These are phyloP conservation scores for Plumapathes pennacea DNA, from an alignment of 92 coral and sea anemone genomes.

Conservation along the genomic window DNA sequence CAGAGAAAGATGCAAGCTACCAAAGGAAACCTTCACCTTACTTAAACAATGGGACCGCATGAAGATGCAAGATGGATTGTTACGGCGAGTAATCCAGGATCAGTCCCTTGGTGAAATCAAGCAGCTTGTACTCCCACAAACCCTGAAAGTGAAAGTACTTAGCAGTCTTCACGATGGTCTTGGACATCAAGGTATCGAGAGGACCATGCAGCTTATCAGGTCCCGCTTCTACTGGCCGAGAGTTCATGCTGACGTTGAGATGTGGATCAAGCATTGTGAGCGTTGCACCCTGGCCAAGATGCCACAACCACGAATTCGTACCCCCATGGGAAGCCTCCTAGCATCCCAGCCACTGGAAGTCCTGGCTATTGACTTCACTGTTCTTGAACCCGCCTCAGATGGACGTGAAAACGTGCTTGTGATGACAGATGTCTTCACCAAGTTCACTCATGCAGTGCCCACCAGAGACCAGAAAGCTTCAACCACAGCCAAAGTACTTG, in stretches of 20 bases:
- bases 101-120: conserved; percentile 5
- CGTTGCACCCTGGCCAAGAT: conserved; percentile 43
- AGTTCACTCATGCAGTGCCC: conserved; percentile 55
- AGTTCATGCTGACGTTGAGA: conserved; percentile 38
- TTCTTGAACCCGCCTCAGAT: conserved; percentile 43
- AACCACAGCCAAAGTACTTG: conserved; percentile 44
- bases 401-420: conserved; percentile 48
- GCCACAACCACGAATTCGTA: conserved; percentile 42
- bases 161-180: conserved; percentile 26
- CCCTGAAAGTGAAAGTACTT: conserved; percentile 21
- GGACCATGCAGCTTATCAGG: conserved; percentile 11
- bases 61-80: conserved; percentile 1
- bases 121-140: conserved; percentile 22
- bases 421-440: conserved; percentile 59
- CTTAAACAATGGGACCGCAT: conserved; percentile 20
- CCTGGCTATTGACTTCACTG: conserved; percentile 47
- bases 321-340: conserved; percentile 39
- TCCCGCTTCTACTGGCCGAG: conserved; percentile 51
- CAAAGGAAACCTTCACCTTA: conserved; percentile 1
- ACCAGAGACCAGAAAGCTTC: conserved; percentile 54
- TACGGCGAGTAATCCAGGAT: conserved; percentile 6
- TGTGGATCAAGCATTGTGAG: conserved; percentile 46
- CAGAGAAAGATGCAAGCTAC: not conserved
- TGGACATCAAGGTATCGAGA: conserved; percentile 34
- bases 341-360: conserved; percentile 53